phyloP scores from a whole-genome alignment of 2,113 vertebrate genomes.

The Cyprinodon variegatus region DNA sequence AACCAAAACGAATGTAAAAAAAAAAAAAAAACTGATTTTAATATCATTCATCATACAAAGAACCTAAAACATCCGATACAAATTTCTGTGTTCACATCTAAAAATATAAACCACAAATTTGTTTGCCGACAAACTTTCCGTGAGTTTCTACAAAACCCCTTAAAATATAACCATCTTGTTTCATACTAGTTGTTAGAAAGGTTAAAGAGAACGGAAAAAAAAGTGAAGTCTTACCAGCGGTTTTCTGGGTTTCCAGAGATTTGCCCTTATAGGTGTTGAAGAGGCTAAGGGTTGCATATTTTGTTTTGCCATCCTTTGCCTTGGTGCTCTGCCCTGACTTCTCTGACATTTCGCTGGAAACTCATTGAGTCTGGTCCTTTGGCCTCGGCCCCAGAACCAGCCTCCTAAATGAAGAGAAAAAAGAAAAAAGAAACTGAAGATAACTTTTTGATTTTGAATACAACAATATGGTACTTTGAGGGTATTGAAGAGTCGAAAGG shows the following conservation, averaged over 20 bases:
- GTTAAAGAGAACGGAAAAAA: neutral
- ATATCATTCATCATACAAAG: too few species aligned
- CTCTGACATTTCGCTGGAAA: constrained; percentile 99
- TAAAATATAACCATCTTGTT: too few species aligned
- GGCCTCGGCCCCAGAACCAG: constrained; percentile 87
- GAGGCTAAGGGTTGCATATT: constrained; percentile 99
- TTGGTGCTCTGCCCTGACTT: constrained; percentile 99
- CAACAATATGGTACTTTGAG: neutral
- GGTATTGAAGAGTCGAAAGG: neutral
- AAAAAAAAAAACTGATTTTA: too few species aligned
- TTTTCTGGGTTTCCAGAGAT: constrained; percentile 98
- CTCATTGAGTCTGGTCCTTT: constrained; percentile 98
- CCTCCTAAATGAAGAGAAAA: constrained; percentile 63
- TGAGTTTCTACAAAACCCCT: too few species aligned
- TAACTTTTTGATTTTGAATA: neutral
- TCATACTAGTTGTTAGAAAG: too few species aligned
- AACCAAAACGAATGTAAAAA: too few species aligned
- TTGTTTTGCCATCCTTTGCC: constrained; percentile 99
- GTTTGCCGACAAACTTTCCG: too few species aligned
- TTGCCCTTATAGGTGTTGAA: constrained; percentile 99
- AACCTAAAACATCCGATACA: too few species aligned
- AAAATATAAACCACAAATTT: too few species aligned
- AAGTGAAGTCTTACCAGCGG: constrained; percentile 85
- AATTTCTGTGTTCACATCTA: too few species aligned
- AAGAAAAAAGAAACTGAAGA: neutral